Base-by-base conservation (phyloP, 2,888 invertebrate genomes). In the Chrysina gloriosa region DNA sequence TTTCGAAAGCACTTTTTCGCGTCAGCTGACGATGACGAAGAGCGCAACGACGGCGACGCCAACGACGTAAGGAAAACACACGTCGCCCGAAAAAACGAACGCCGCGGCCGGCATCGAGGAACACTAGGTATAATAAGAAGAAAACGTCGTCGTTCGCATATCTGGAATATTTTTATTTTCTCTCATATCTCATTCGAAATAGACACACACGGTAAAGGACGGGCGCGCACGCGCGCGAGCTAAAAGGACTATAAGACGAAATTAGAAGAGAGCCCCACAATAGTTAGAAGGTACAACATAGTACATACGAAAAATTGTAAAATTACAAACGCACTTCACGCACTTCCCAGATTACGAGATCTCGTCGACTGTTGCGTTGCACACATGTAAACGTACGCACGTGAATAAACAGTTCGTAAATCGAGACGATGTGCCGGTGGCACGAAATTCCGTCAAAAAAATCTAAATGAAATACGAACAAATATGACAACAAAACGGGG, bases 131-230 rank as follows among this genome's bases (percentile, higher is more conserved):
- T 16, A 67, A 69, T 65, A 71, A 68, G 68, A 58, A 71, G 67
- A 70, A 69, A 65, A 69, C 70, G 47, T 48, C 65, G 70, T 34
- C 36, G 42, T 42, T 27, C 58, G 72, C 74, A 74, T 76, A 72
- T 73, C 70, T 68, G 74, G 68, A 72, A 75, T 76, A 75, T 77
- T 77, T 77, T 77, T 76, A 74, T 74, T 75, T 74, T 72, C 63
- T 52, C 52, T 70, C 74, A 70, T 67, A 69, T 77, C 72, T 75
- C 76, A 74, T 74, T 75, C 50, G 50, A 50, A 50, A 50, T 50
- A 50, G 50, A 21, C 27, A 29, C 45, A 45, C 21, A 45, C 50
- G 71, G 63, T 45, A 63, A 16, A 19, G 63, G 63, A n/a, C 65
- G 69, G 54, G 65, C 52, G 66, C 65, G 34, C 67, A 71, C 48